Percentiles rank a stretch among this genome's conserved stretches.
phyloP scores from a whole-genome alignment of 2,113 vertebrate genomes.

The Haplochromis vanheusdeni region DNA sequence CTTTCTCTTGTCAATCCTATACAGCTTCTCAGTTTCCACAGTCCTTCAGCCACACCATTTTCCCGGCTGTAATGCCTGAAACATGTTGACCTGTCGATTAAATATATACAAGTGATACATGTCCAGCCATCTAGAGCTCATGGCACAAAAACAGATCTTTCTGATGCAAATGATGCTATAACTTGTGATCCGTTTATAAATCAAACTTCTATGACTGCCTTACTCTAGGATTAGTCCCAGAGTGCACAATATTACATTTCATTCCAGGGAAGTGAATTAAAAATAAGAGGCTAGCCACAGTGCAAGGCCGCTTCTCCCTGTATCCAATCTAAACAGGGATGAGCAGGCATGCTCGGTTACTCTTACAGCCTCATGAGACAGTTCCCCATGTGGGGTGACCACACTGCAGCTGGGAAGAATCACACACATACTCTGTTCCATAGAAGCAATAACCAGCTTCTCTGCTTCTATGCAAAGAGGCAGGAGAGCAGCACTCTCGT shows the following conservation, averaged over 20 bases:
- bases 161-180: slow-evolving; percentile 4
- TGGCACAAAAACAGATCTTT: neutral
- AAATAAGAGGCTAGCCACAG: slow-evolving; percentile 9
- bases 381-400: slow-evolving; percentile 30
- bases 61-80: neutral
- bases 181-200: slow-evolving; percentile 11
- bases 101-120: slow-evolving; percentile 50
- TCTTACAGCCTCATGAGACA: slow-evolving; percentile 26
- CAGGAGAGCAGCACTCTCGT: slow-evolving; percentile 77
- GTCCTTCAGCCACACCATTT: neutral
- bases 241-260: neutral
- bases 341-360: slow-evolving; percentile 18
- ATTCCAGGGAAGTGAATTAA: neutral
- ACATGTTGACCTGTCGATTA: slow-evolving; percentile 31
- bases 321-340: slow-evolving; percentile 26
- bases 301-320: slow-evolving; percentile 9
- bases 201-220: neutral
- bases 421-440: neutral
- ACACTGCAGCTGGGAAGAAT: slow-evolving; percentile 14
- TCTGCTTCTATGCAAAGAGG: slow-evolving; percentile 36
- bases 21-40: neutral
- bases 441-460: slow-evolving; percentile 29
- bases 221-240: neutral
- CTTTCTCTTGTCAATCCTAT: slow-evolving; percentile 9
- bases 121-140: slow-evolving; percentile 25